phyloP scores from a whole-genome alignment of 2,797 vertebrate species.

The Manis javanica region DNA sequence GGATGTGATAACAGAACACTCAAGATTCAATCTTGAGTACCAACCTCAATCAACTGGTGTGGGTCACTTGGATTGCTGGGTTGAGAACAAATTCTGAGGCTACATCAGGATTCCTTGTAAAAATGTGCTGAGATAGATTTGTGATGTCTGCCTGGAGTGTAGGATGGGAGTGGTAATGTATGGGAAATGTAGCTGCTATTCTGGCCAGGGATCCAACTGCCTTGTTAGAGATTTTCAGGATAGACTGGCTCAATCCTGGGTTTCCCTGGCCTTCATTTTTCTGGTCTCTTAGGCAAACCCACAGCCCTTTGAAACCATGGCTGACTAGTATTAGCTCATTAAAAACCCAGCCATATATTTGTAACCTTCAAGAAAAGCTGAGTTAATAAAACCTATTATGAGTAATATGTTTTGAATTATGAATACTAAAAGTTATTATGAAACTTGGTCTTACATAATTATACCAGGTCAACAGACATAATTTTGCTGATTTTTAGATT shows the following conservation, averaged over 20 bases:
- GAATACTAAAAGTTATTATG: neutral
- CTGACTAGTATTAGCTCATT: neutral
- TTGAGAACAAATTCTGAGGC: constrained; percentile 29
- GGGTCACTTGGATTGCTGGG: neutral
- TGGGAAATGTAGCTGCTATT: neutral
- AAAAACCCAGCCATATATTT: neutral
- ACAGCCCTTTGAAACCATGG: constrained; percentile 3
- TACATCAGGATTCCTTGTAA: neutral
- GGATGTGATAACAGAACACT: neutral
- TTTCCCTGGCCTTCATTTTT: neutral
- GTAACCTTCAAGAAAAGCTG: neutral
- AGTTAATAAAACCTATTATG: neutral
- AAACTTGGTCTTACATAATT: neutral
- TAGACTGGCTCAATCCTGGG: neutral
- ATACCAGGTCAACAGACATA: neutral
- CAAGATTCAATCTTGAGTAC: neutral
- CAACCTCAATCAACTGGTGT: neutral
- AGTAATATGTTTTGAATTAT: neutral
- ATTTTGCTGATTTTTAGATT: constrained; percentile 3
- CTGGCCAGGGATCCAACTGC: neutral
- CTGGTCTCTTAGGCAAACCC: neutral
- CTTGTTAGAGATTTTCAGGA: neutral
- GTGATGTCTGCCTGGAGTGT: neutral
- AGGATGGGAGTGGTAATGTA: neutral
- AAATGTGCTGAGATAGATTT: neutral